A percentile compares a stretch with the other conserved stretches of the same genome.
These are phyloP conservation scores for Caenorhabditis sp. DNA, from an alignment of 2,888 invertebrate genomes.

Conservation along the genomic window DNA sequence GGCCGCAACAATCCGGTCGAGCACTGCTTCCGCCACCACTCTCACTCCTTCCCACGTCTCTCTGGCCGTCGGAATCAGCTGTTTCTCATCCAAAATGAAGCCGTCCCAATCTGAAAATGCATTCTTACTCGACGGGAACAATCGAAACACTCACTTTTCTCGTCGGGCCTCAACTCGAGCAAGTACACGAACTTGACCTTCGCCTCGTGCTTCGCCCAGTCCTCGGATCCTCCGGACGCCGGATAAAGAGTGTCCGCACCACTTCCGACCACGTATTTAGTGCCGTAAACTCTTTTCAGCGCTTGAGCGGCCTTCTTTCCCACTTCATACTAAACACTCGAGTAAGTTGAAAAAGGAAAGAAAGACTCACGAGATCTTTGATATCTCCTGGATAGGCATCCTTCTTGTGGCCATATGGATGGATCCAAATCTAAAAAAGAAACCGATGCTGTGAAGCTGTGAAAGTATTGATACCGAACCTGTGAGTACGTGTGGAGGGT, in stretches of 20 bases:
- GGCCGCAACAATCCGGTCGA: constrained; percentile 56
- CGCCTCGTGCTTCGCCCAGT: constrained; percentile 78
- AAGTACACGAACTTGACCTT: constrained; percentile 79
- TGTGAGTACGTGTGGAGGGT: constrained; percentile 78
- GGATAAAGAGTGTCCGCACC: constrained; percentile 79
- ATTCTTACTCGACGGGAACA: background rate
- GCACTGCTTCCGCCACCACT: constrained; percentile 77
- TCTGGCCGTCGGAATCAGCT: constrained; percentile 76
- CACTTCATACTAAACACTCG: constrained; percentile 74
- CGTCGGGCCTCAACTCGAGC: constrained; percentile 77
- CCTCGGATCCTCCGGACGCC: constrained; percentile 79
- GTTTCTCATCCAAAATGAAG: constrained; percentile 77
- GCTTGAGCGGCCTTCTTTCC: constrained; percentile 76
- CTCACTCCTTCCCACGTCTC: constrained; percentile 79
- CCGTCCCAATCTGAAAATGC: constrained; percentile 77
- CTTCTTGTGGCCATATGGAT: constrained; percentile 74
- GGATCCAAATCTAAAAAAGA: constrained; percentile 67
- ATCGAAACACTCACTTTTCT: constrained; percentile 67
- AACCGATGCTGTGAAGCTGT: background rate
- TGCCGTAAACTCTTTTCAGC: constrained; percentile 75
- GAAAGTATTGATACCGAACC: constrained; percentile 14
- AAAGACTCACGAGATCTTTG: constrained; percentile 71
- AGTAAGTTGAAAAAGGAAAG: background rate
- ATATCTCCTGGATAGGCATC: constrained; percentile 78
- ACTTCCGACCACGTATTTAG: constrained; percentile 77